Evolutionary conservation across 2,113 vertebrate genomes (phyloP), one percentile per base, ranked within the genome.

Genomic region (Callorhinus ursinus): DNA sequence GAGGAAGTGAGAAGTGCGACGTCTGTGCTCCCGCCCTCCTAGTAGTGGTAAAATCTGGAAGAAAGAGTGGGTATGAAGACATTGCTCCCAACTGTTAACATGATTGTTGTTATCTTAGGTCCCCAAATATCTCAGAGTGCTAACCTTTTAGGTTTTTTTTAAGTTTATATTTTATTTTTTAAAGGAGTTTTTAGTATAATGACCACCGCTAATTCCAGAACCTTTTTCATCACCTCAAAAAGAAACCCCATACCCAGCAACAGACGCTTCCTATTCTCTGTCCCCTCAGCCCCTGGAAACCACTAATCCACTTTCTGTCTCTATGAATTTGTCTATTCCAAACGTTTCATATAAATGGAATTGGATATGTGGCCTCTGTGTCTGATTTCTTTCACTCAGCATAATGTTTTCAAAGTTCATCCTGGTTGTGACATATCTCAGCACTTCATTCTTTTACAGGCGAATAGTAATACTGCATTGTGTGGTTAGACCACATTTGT

Each of bases 21-120:
- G 24, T 28, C 15, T 72, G n/a, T 0, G 0, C 4, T 51, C 0
- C 8, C 1, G 0, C 39, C 46, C 19, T 36, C 28, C 46, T 81
- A 4, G 18, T 11, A 36, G 18, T 31, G 0, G 12, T 74, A 0
- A 51, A 36, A 53, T 46, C n/a, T 57, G 21, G 21, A 18, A 57
- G 39, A 61, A n/a, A 46, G 0, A n/a, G 19, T 18, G 18, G 63
- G 2, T 24, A 11, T 36, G 11, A 39, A 18, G 55, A 49, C 2
- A 1, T 9, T 55, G 26, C 15, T 74, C 5, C 16, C 16, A 46
- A 31, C 24, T 10, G 15, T 46, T 3, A 22, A 36, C n/a, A 5
- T 77, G n/a, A 39, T 63, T 61, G 31, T 49, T 93, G 39, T 57
- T 55, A 51, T 19, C 28, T 55, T 57, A 93, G 21, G 21, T 82